phyloP scores from a whole-genome alignment of 2,797 vertebrate genomes.

The Schizopygopsis pylzovi region DNA sequence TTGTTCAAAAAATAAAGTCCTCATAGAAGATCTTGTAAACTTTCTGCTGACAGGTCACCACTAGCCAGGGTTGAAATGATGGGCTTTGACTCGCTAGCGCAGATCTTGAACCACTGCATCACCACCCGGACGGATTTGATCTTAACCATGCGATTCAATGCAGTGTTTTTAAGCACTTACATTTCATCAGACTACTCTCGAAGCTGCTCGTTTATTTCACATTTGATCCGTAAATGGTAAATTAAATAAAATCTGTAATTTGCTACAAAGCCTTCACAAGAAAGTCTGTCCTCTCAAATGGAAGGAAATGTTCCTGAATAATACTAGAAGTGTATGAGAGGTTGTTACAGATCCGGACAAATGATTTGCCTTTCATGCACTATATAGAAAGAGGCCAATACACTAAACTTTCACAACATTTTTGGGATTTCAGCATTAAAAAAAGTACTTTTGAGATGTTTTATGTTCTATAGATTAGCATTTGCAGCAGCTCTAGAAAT shows the following conservation, averaged over 20 bases:
- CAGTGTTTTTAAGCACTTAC: background rate
- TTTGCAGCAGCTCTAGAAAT: background rate
- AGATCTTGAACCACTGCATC: constrained; percentile 7
- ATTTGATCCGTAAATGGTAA: background rate
- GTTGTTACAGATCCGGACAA: background rate
- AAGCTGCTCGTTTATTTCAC: background rate
- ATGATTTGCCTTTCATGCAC: background rate
- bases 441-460: background rate
- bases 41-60: constrained; percentile 27
- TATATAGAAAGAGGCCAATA: background rate
- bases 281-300: background rate
- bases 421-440: background rate
- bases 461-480: background rate
- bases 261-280: background rate
- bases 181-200: background rate
- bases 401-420: background rate
- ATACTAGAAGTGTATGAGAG: background rate
- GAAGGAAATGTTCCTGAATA: background rate
- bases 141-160: background rate
- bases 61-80: constrained; percentile 6
- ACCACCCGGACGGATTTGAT: background rate
- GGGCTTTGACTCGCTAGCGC: background rate
- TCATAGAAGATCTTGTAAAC: background rate
- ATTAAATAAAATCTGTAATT: constrained; percentile 4
- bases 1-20: constrained; percentile 29